Base-by-base conservation (phyloP, 2,797 vertebrate genomes). In the Pantherophis alleghaniensis region DNA sequence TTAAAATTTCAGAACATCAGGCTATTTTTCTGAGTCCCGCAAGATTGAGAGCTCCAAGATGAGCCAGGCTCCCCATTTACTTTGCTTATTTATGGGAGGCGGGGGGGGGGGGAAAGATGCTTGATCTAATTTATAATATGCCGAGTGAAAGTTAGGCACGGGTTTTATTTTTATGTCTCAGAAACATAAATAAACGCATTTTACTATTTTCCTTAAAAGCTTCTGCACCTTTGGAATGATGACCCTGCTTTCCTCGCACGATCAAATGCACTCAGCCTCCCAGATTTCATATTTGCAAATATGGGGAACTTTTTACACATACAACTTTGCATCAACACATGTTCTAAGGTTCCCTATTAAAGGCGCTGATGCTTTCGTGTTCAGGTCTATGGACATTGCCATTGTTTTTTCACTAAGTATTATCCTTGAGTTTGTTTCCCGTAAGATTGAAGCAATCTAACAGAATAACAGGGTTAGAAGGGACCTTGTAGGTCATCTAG, bases 1-100 rank as follows among this genome's bases (percentile, higher is more conserved):
- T 97, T 97, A 95, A 96, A 96, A 97, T 96, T 96, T 16, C 42
- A 42, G 95, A 94, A 96, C 94, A 95, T 96, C 93, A 94, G 0
- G n/a, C 55, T 86, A 42, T 95, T 92, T 51, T 93, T 92, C 94
- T 93, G 96, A 96, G 95, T 57, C 89, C 66, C 92, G 93, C 56
- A 7, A 94, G 94, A 94, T 94, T 94, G 88, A 94, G 28, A 60
- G 63, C 26, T 57, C 26, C 26, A 95, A 89, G 87, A 91, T 51
- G 87, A 95, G 69, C 51, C 83, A 32, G 60, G 87, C 63, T 51
- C 89, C 66, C 74, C 57, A 12, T 83, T 83, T 92, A 93, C 86
- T 90, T 88, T 86, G 92, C 61, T 94, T 61, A 60, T 66, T 55
- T 90, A 26, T 47, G 5, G 1, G 51, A 28, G 0, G 0, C 92